phyloP scores from a whole-genome alignment of 2,113 vertebrate genomes.

The Brachyhypopomus gauderio region DNA sequence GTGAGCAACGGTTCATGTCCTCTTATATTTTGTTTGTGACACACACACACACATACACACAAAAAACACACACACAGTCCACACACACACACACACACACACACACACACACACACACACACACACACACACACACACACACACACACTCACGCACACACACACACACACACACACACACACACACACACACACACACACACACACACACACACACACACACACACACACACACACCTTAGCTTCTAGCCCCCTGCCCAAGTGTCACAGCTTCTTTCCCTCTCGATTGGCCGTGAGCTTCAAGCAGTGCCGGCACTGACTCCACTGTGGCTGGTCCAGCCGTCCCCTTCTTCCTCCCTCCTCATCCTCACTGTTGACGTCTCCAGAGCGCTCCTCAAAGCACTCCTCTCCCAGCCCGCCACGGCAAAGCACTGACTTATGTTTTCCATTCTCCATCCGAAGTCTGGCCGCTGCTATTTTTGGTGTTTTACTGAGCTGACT shows the following conservation, averaged over 20 bases:
- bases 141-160: not conserved
- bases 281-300: not conserved
- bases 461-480: conserved; percentile 46
- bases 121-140: not conserved
- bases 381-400: not conserved
- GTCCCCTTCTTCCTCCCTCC: not conserved
- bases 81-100: not conserved
- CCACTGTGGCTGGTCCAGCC: not conserved
- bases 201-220: not conserved
- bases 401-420: not conserved
- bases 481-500: conserved; percentile 49
- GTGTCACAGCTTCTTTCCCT: conserved; percentile 3
- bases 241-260: conserved; percentile 1
- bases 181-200: not conserved
- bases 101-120: not conserved
- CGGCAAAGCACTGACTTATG: conserved; percentile 23
- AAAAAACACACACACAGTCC: not conserved
- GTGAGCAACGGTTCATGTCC: not conserved
- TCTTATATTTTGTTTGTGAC: not conserved
- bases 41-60: not conserved
- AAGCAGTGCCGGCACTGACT: conserved; percentile 7
- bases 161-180: not conserved
- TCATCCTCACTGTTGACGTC: not conserved
- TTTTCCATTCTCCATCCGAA: conserved; percentile 41
- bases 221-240: not conserved